Base-by-base conservation (phyloP, 2,888 invertebrate genomes). In the Cephus sareptanus region DNA sequence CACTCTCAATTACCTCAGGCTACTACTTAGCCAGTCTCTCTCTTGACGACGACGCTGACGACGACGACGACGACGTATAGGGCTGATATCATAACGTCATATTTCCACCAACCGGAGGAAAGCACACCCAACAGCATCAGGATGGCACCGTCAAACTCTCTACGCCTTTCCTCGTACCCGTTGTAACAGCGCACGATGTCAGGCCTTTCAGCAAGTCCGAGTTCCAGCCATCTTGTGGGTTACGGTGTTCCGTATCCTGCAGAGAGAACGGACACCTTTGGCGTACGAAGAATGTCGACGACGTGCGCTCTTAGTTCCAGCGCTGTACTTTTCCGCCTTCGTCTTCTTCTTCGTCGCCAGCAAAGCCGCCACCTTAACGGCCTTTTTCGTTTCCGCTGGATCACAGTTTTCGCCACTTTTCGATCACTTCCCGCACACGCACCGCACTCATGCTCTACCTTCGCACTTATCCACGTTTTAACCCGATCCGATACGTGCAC, bases 221-320 rank as follows among this genome's bases (percentile, higher is more conserved):
- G 88, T 84, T 82, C 85, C 85, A 89, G 88, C 88, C 88, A 88
- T 88, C 86, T 88, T 88, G 88, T 83, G 83, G 56, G n/a, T 30
- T 35, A 15, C 37, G 9, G n/a, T 30, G 34, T 23, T 34, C 30
- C 74, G 74, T 34, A 34, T 34, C 23, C 74, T 30, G 74, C 30
- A 6, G 74, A 71, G 71, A 71, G 33, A 71, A 34, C 71, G 74
- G n/a, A 30, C 71, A 71, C 71, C 71, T 15, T 71, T 71, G 71
- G 71, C 71, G 12, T 34, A 34, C 71, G 6, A 33, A 34, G 71
- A 56, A 56, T 56, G 23, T 56, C 56, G 56, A 35, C 70, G 69
- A 37, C 69, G 31, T 70, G 30, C 74, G 73, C 75, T 81, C 80
- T 56, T 56, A 76, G 81, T 77, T 77, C 79, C 81, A 71, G 69